Evolutionary conservation across 2,113 vertebrate genomes (phyloP).

Genomic region (Psettodes erumei): DNA sequence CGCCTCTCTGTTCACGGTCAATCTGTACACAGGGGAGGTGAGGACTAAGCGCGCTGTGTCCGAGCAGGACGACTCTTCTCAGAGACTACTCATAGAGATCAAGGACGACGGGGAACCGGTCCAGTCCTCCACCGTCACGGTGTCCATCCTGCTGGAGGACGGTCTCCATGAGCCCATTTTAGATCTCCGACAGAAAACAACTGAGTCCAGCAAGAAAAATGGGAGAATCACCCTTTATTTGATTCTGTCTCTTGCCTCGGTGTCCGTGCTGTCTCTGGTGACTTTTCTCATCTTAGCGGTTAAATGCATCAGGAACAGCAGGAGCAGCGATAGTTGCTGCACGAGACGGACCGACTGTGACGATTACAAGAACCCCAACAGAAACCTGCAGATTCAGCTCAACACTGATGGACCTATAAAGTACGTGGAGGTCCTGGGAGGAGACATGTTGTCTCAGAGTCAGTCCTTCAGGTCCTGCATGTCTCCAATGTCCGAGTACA

Average conservation of each 20-base stretch:
- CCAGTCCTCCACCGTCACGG: constrained; percentile 79
- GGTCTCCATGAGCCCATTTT: constrained; percentile 74
- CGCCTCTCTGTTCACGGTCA: constrained; percentile 80
- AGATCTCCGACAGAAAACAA: constrained; percentile 72
- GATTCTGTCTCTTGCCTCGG: constrained; percentile 82
- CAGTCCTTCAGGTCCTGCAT: constrained; percentile 86
- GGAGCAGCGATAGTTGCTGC: constrained; percentile 76
- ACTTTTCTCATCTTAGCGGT: constrained; percentile 81
- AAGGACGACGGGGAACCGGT: constrained; percentile 82
- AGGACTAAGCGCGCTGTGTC: constrained; percentile 79
- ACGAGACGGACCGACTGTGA: constrained; percentile 64
- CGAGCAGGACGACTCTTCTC: constrained; percentile 80
- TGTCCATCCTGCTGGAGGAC: constrained; percentile 83
- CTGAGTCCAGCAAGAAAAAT: constrained; percentile 73
- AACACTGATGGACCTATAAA: constrained; percentile 86
- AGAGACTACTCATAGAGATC: constrained; percentile 82
- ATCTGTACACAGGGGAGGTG: constrained; percentile 82
- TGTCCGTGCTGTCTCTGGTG: constrained; percentile 82
- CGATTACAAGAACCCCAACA: constrained; percentile 74
- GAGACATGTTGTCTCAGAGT: constrained; percentile 83
- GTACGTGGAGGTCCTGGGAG: constrained; percentile 87
- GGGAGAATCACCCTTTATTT: constrained; percentile 79
- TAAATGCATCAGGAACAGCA: constrained; percentile 78
- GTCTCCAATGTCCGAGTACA: constrained; percentile 87
- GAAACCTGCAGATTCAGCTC: constrained; percentile 83